phyloP scores from a whole-genome alignment of 2,888 invertebrate species.

The Carcina quercana region DNA sequence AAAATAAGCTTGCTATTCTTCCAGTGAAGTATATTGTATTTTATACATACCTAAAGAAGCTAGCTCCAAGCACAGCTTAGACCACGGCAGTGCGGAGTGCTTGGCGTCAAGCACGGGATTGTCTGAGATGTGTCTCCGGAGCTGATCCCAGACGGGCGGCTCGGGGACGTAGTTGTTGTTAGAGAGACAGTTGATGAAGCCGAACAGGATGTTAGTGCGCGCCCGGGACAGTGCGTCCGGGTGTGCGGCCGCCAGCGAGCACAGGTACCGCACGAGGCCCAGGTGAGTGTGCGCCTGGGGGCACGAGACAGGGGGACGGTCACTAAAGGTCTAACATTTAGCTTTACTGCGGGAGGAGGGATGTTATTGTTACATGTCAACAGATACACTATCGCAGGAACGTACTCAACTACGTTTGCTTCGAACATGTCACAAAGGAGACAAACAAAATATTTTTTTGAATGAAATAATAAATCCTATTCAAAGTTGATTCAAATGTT shows the following conservation, averaged over 20 bases:
- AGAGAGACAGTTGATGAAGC: constrained; percentile 71
- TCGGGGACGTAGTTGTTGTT: constrained; percentile 76
- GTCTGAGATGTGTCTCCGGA: constrained; percentile 52
- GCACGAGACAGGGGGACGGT: no score
- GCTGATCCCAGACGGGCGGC: constrained; percentile 57
- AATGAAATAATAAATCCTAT: no score
- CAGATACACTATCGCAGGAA: no score
- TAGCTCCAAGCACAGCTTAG: constrained; percentile 71
- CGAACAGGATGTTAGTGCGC: constrained; percentile 52
- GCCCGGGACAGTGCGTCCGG: constrained; percentile 46
- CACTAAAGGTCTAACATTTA: no score
- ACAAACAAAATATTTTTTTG: no score
- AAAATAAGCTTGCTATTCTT: neutral
- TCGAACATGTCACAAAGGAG: no score
- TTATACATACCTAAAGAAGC: constrained; percentile 74
- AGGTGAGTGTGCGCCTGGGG: constrained; percentile 74
- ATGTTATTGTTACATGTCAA: no score
- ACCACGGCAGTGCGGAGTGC: constrained; percentile 61
- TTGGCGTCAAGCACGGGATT: constrained; percentile 49
- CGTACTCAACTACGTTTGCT: no score
- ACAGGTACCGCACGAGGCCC: constrained; percentile 73
- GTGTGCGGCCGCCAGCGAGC: constrained; percentile 54
- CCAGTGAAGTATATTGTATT: neutral
- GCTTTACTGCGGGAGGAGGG: no score
- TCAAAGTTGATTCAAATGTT: no score